Evolutionary conservation across 2,113 vertebrate species (phyloP), one percentile per base, ranked within the genome.

Genomic region (Tragelaphus buxtoni): DNA sequence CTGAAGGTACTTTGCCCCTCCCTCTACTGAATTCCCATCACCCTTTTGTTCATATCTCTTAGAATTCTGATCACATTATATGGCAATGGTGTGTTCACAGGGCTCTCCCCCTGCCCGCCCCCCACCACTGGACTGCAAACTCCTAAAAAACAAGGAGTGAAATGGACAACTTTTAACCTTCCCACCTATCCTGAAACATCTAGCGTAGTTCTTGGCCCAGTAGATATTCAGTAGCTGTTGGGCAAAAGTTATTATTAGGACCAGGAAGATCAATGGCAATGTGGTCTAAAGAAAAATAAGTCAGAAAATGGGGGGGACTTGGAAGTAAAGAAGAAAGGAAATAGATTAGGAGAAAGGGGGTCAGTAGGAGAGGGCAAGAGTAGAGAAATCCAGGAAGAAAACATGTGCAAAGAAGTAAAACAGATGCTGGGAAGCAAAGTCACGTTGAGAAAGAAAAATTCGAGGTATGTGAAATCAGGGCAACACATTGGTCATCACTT

Each of bases 151-250:
- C 18, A 86, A 6, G 2, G 10, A 60, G 20, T 91, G 61, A 77
- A 81, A 10, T 14, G 13, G 26, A 86, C 45, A 53, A 88, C 45
- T 93, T 82, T 87, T 60, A 92, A 90, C 26, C 45, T 96, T 95
- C 49, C 84, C 9, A 51, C 5, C 45, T 74, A 63, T 55, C 20
- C 58, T 45, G 91, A 87, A 92, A 88, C 74, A 63, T 35, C 76
- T 58, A 77, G 56, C 10, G 13, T 58, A 88, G n/a, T 35, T 83
- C 65, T 95, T 88, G 82, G 26, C 47, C 39, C 28, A 95, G 77
- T 81, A 94, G 28, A 18, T 51, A 96, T 39, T 97, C 9, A 56
- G 45, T n/a, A 74, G 83, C 81, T 94, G n/a, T 60, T 89, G 77
- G 82, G 7, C 12, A 85, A 94, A 86, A 79, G 24, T 63, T 89